Base-by-base conservation (phyloP, 2,113 vertebrate genomes). In the Taurulus bubalis region DNA sequence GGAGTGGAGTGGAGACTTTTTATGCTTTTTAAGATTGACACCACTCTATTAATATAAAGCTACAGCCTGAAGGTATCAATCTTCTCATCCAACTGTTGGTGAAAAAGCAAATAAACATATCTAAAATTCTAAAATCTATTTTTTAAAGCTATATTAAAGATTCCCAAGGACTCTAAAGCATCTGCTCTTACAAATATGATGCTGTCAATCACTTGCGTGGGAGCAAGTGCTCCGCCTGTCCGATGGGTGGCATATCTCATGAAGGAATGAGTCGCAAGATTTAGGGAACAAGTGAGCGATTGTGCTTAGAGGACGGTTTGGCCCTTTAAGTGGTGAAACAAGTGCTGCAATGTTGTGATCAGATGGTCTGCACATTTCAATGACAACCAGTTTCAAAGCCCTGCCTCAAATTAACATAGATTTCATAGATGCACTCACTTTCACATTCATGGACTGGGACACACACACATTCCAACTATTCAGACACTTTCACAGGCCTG, bases 401-500 rank as follows among this genome's bases (percentile, higher is more conserved):
- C 45, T 58, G 79, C 53, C 45, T 89, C 53, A 63, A 77, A 89
- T 92, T 83, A 86, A 75, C 78, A 79, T 79, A 77, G 58, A 80
- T 77, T 20, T 76, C 74, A 70, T 83, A 67, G 64, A 71, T 84
- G 71, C 49, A 77, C 82, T 85, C 88, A 85, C 79, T 82, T 83
- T 75, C 73, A 84, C 79, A 89, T 62, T 79, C 71, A 69, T 47
- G 40, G 45, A 28, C 22, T 56, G 30, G 20, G 16, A 71, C 67
- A 42, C 67, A 68, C 36, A 79, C 77, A 69, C 85, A 85, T 80
- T 84, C 87, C 88, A 85, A 65, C 82, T 80, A 90, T 88, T 92
- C 84, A 90, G 71, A 85, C 72, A 83, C 84, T 91, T 91, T 85
- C 79, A 87, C 83, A 90, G 71, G 86, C 87, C 62, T 77, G 83